Percentiles rank a stretch among this genome's conserved stretches.
Evolutionary conservation across 2,888 invertebrate species (phyloP).

Genomic region (Drosophila paucipuncta): DNA sequence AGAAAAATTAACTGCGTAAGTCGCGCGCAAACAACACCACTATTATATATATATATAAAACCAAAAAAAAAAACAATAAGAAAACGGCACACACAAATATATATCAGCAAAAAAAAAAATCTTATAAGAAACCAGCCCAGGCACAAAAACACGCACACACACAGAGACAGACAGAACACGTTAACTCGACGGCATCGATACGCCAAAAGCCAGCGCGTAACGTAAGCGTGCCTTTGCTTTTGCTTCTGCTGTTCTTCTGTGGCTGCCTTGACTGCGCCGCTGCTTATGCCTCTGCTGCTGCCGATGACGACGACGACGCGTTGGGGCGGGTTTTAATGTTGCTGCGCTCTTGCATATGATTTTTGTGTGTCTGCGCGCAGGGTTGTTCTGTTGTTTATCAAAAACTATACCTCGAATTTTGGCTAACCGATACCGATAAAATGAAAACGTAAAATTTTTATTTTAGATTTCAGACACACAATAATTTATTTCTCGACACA

Average conservation of each 20-base stretch:
- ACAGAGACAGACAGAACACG: slow-evolving; percentile 31
- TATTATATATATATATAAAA: background rate
- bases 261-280: slow-evolving; percentile 12
- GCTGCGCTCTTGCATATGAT: slow-evolving; percentile 63
- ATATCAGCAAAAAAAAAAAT: slow-evolving; percentile 28
- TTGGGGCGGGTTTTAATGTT: slow-evolving; percentile 62
- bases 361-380: slow-evolving; percentile 50
- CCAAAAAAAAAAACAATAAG: slow-evolving; percentile 13
- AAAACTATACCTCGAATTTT: slow-evolving; percentile 50
- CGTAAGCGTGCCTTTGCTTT: slow-evolving; percentile 59
- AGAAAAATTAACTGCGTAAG: slow-evolving; percentile 53
- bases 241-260: slow-evolving; percentile 35
- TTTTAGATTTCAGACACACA: slow-evolving; percentile 41
- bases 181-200: slow-evolving; percentile 54
- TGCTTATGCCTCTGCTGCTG: slow-evolving; percentile 28
- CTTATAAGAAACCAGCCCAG: slow-evolving; percentile 50
- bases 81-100: slow-evolving; percentile 26
- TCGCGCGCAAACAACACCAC: slow-evolving; percentile 33
- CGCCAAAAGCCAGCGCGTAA: slow-evolving; percentile 50
- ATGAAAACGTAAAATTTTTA: slow-evolving; percentile 39
- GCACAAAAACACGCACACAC: slow-evolving; percentile 22
- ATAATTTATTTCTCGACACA: slow-evolving; percentile 14
- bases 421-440: slow-evolving; percentile 55
- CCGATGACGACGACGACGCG: slow-evolving; percentile 50
- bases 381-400: slow-evolving; percentile 61